Evolutionary conservation across 2,888 invertebrate species (phyloP), one percentile per base, ranked within the genome.

Genomic region (Trilocha varians): DNA sequence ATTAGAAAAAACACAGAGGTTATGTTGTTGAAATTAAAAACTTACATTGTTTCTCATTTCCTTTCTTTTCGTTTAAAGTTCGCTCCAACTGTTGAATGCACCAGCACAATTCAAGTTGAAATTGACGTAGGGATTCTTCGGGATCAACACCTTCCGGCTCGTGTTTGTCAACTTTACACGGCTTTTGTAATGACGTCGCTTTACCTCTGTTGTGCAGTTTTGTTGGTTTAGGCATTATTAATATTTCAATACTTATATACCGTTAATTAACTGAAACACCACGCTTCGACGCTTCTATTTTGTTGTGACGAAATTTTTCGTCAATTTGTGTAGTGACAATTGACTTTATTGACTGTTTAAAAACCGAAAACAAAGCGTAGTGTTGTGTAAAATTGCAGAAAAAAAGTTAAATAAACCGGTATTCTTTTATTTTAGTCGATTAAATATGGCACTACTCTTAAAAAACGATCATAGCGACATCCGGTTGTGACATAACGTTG

Each of bases 91-190:
- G 91, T 54, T 93, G 91, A 53, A 93, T 90, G 62, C 93, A 94
- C 93, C 93, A 94, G 59, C 89, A 91, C 5, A 94, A 71, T 70
- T 94, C 93, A n/a, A 91, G 55, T 67, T 93, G 91, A 60, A 93
- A 92, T 63, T 91, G 90, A 65, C 89, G 82, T 47, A 88, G 82
- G 0, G 85, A 74, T 75, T 92, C 88, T 41, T 80, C 82, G 1
- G 73, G 69, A 42, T 77, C 71, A 16, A 48, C 51, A 37, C 58
- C 59, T 13, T 73, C 69, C 5, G 65, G 46, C 14, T 48, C 56
- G 34, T 70, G 70, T 49, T 66, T 72, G 38, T 76, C 74, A 9
- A 63, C 56, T 55, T 75, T 78, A 44, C 61, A 71, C 15, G 70
- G 60, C 48, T 85, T 85, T 51, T 84, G 82, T 14, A 83, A 62